A percentile compares a stretch with the other conserved stretches of the same genome.
These are phyloP conservation scores for Astropecten irregularis DNA, from an alignment of 53 echinoderm and acorn worm species.

Conservation along the genomic window DNA sequence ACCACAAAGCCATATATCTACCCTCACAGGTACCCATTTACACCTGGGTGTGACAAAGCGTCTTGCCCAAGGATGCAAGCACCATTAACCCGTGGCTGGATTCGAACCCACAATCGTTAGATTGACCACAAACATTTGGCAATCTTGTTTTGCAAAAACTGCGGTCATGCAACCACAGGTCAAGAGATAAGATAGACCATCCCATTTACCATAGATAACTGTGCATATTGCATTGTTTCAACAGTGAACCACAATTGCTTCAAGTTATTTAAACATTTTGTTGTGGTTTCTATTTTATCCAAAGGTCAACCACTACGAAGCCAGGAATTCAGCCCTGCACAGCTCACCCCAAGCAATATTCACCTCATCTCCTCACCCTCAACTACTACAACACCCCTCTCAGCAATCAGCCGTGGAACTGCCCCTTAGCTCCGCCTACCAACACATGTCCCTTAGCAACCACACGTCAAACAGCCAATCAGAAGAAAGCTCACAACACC, in stretches of 20 bases:
- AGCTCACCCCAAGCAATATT: constrained; percentile 43
- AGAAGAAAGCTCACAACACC: constrained; percentile 34
- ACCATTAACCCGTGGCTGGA: too few relatives aligned
- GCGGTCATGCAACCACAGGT: background rate
- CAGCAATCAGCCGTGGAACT: constrained; percentile 17
- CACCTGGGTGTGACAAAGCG: too few relatives aligned
- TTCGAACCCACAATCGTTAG: too few relatives aligned
- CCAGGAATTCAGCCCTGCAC: background rate
- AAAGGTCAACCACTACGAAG: background rate
- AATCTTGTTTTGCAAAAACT: too few relatives aligned
- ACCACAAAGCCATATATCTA: too few relatives aligned
- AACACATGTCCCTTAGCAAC: constrained; percentile 30
- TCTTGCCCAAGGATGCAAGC: too few relatives aligned
- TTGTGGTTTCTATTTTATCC: too few relatives aligned
- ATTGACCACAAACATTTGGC: too few relatives aligned
- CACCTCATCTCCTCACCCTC: background rate
- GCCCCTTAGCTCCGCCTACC: constrained; percentile 43
- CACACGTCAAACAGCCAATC: constrained; percentile 31
- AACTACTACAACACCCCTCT: background rate
- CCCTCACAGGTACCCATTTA: too few relatives aligned
- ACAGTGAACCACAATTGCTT: background rate
- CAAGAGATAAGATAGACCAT: background rate
- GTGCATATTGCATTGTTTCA: background rate
- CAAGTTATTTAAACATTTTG: background rate
- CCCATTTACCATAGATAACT: background rate